These are phyloP conservation scores for Budorcas taxicolor DNA, from an alignment of 2,113 vertebrate species.

Conservation along the genomic window DNA sequence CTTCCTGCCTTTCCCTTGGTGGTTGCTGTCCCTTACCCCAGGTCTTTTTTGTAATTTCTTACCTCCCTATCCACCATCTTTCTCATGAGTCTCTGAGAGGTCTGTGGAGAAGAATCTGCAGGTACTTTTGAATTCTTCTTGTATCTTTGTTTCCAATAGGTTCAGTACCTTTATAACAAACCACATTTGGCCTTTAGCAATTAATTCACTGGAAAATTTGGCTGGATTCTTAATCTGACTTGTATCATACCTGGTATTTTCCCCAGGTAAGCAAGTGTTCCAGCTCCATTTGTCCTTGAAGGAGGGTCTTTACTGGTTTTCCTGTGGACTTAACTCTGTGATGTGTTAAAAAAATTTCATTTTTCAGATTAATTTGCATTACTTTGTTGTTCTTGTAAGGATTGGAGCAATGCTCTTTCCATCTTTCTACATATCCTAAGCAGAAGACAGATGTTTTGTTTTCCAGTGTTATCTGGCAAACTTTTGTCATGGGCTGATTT, in stretches of 20 bases:
- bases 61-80: background rate
- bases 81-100: background rate
- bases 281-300: background rate
- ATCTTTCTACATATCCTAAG: background rate
- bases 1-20: background rate
- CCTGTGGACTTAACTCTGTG: background rate
- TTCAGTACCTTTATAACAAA: background rate
- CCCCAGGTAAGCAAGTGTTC: background rate
- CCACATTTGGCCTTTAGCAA: background rate
- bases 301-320: background rate
- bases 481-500: background rate
- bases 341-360: background rate
- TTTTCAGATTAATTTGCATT: background rate
- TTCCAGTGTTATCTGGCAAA: background rate
- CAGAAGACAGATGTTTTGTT: background rate
- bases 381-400: background rate
- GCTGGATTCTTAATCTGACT: background rate
- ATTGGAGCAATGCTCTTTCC: background rate
- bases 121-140: background rate
- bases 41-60: background rate
- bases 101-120: background rate
- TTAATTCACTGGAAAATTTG: background rate
- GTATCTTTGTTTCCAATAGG: background rate
- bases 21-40: background rate
- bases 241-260: background rate